Evolutionary conservation across 2,888 invertebrate genomes (phyloP), one percentile per base, ranked within the genome.

Genomic region (Ophioninae sp.): DNA sequence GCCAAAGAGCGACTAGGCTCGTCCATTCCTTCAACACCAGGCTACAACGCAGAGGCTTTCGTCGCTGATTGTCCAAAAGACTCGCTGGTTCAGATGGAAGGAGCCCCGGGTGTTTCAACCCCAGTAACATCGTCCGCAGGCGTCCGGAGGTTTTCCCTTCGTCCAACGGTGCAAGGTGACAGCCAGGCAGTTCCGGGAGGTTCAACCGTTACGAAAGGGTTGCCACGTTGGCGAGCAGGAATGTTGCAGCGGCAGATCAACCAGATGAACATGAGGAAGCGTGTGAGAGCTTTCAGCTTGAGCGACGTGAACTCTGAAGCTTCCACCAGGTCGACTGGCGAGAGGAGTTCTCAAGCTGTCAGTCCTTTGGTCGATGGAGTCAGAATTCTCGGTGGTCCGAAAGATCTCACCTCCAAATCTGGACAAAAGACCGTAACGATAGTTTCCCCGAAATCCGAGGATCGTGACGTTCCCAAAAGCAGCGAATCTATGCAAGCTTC

Each of bases 181-280:
- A 80, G 85, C 17, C 68, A 68, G 39, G 6, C 37, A n/a, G 13
- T 41, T 2, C 82, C 84, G 20, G 79, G 75, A n/a, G 72, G 87
- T 2, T 63, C 82, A 5, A 79, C 61, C 17, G 20, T 79, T n/a
- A 77, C 68, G 37, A 90, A 89, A 80, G 86, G 79, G n/a, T 0
- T 91, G 44, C 92, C 92, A 0, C 88, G 91, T 17, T 93, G 93
- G 93, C 91, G 90, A 67, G 92, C 91, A 7, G 92, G 92, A 0
- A 88, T 92, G 88, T 86, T 92, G 5, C 92, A 92, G 64, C 87
- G 93, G 5, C 92, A 93, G 63, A 91, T 92, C 22, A 89, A 89
- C 39, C 90, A 92, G 61, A 88, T 90, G 77, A 90, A 89, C 73
- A 85, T 91, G 30, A 91, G 90, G 69, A 88, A 89, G 30, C 89